Evolutionary conservation across 2,797 vertebrate species (phyloP), one percentile per base, ranked within the genome.

Genomic region (Lithobates pipiens): DNA sequence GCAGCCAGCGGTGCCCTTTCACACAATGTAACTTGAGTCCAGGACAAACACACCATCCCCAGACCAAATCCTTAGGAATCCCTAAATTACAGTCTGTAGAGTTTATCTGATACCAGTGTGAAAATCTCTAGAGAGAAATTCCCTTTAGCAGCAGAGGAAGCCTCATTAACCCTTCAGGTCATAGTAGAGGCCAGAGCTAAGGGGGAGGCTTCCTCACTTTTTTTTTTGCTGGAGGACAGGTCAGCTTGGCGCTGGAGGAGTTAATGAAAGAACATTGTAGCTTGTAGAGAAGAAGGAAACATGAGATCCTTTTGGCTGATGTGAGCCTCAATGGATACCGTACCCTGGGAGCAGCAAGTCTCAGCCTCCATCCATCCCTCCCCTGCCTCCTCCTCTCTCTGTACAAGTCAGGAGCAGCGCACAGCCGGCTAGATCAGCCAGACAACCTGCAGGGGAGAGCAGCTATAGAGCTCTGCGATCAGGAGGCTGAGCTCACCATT

Each of bases 301-400:
- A 57, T 87, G 85, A 87, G 85, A 77, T 78, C 61, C 80, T 83
- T 63, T 32, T 3, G 80, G 67, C 69, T 83, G 71, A 36, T 67
- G 57, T 86, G 74, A 86, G 63, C 85, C 85, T 86, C 57, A 71
- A 63, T 86, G 85, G 80, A 86, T 77, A 29, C 80, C 75, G 73
- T 82, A 54, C 50, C 16, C 50, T 54, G 50, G 5, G 50, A 76
- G 29, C 73, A 27, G 61, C 61, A 63, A 13, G 46, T 44, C 44
- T 46, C 57, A 79, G 77, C 77, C 69, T 81, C 69, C 71, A 27
- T 65, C 50, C 83, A 54, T 76, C 85, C 79, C 75, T 73, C 80
- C 44, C 61, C 42, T 54, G 23, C 69, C 81, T 87, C 70, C 81
- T 79, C 84, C 84, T 85, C 84, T 82, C 69, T n/a, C 50, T 69